Evolutionary conservation across 2,888 invertebrate species (phyloP).

Genomic region (Prenolepis imparis): DNA sequence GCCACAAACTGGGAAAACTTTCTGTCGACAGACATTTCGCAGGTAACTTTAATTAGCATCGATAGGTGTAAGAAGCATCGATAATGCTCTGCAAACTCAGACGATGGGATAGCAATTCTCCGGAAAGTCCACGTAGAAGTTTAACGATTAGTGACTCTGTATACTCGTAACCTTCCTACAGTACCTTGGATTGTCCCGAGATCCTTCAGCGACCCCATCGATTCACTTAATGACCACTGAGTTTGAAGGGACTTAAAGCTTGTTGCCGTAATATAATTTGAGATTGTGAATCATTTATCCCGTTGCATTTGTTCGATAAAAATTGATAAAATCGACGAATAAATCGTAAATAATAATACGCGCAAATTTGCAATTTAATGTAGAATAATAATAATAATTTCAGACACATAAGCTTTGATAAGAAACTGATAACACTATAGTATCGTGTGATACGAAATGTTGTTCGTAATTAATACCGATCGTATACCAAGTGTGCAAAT

Average conservation of each 20-base stretch:
- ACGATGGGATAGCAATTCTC: slow-evolving; percentile 58
- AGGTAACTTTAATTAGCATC: slow-evolving; percentile 60
- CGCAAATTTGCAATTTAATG: not conserved
- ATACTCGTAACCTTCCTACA: slow-evolving; percentile 29
- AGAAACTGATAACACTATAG: slow-evolving; percentile 9
- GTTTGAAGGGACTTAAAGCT: slow-evolving; percentile 43
- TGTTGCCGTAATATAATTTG: slow-evolving; percentile 32
- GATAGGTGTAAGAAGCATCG: slow-evolving; percentile 24
- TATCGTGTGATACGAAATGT: slow-evolving; percentile 8
- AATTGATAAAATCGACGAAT: slow-evolving; percentile 3
- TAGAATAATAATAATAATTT: slow-evolving; percentile 10
- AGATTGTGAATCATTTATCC: slow-evolving; percentile 8
- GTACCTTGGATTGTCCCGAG: slow-evolving; percentile 22
- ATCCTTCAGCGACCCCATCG: slow-evolving; percentile 8
- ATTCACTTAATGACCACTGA: slow-evolving; percentile 43
- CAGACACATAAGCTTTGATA: not conserved
- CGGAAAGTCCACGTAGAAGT: slow-evolving; percentile 72
- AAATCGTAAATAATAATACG: not conserved
- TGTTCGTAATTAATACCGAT: slow-evolving; percentile 17
- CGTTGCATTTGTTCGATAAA: not conserved
- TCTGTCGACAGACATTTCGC: slow-evolving; percentile 47
- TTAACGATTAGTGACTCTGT: slow-evolving; percentile 73
- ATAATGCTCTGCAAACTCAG: slow-evolving; percentile 20
- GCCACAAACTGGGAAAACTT: slow-evolving; percentile 15
- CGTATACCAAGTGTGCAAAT: slow-evolving; percentile 5